phyloP scores from a whole-genome alignment of 2,888 invertebrate species.

The Hypolimnas misippus region DNA sequence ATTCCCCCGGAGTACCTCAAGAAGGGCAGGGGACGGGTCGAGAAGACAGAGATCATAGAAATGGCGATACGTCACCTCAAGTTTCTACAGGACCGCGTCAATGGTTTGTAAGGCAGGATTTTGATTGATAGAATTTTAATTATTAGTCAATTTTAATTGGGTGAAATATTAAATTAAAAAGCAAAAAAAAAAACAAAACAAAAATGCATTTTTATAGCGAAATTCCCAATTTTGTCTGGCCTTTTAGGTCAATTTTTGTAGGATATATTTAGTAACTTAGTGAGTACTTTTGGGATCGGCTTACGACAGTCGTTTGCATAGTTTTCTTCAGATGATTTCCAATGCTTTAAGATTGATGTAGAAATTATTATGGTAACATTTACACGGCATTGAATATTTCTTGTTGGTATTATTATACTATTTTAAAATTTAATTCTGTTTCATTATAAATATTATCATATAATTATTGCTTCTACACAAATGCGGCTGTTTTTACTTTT shows the following conservation, averaged over 20 bases:
- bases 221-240: no score
- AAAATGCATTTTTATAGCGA: no score
- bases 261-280: background rate
- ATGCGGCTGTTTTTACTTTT: slow-evolving; percentile 18
- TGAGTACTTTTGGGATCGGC: slow-evolving; percentile 1
- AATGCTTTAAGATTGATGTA: slow-evolving; percentile 67
- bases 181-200: no score
- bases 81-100: slow-evolving; percentile 89
- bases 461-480: slow-evolving; percentile 9
- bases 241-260: background rate
- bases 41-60: slow-evolving; percentile 99
- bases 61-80: slow-evolving; percentile 98
- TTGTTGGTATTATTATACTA: background rate
- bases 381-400: background rate
- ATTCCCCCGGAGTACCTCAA: slow-evolving; percentile 97
- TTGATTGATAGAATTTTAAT: background rate
- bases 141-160: background rate
- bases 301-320: slow-evolving; percentile 54
- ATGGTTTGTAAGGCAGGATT: slow-evolving; percentile 59
- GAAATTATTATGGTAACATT: slow-evolving; percentile 51
- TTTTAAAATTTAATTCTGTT: slow-evolving; percentile 14
- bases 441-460: slow-evolving; percentile 28
- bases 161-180: no score
- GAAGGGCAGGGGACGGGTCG: slow-evolving; percentile 97
- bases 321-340: slow-evolving; percentile 68